These are phyloP conservation scores for Torymus tubicola DNA, from an alignment of 2,888 invertebrate species.

Conservation along the genomic window DNA sequence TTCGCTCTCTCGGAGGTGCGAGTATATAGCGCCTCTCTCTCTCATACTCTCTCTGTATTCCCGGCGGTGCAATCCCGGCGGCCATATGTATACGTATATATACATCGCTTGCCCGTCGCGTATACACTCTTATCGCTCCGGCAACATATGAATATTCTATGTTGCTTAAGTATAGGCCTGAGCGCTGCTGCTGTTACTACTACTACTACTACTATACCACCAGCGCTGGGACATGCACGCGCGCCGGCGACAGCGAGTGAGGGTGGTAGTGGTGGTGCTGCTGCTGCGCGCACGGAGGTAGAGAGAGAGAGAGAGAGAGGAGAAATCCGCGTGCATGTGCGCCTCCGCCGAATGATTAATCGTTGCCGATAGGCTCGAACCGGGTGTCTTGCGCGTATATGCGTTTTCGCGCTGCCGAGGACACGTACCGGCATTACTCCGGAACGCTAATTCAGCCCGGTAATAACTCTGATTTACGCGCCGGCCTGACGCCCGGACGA, in stretches of 20 bases:
- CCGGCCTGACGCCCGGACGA: slow-evolving; percentile 57
- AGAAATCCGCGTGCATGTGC: slow-evolving; percentile 59
- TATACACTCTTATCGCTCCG: slow-evolving; percentile 55
- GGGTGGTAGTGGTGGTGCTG: not conserved
- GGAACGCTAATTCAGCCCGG: slow-evolving; percentile 72
- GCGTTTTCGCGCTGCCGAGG: slow-evolving; percentile 64
- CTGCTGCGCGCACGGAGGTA: slow-evolving; percentile 13
- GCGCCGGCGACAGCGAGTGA: not conserved
- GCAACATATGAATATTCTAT: slow-evolving; percentile 58
- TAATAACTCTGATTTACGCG: slow-evolving; percentile 74
- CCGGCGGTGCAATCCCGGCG: slow-evolving; percentile 38
- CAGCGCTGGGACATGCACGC: slow-evolving; percentile 47
- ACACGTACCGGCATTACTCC: slow-evolving; percentile 72
- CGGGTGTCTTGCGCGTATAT: slow-evolving; percentile 53
- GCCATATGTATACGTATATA: slow-evolving; percentile 14
- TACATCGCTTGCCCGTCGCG: not conserved
- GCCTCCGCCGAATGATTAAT: slow-evolving; percentile 72
- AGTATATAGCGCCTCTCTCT: not conserved
- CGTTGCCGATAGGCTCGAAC: slow-evolving; percentile 64
- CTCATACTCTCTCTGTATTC: slow-evolving; percentile 14
- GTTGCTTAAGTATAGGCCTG: slow-evolving; percentile 55
- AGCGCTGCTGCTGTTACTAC: slow-evolving; percentile 4
- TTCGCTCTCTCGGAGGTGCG: slow-evolving; percentile 3
- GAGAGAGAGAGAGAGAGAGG: slow-evolving; percentile 33
- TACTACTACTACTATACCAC: not conserved